Evolutionary conservation across 2,113 vertebrate genomes (phyloP), one percentile per base, ranked within the genome.

Genomic region (Chloropsis cyanopogon): DNA sequence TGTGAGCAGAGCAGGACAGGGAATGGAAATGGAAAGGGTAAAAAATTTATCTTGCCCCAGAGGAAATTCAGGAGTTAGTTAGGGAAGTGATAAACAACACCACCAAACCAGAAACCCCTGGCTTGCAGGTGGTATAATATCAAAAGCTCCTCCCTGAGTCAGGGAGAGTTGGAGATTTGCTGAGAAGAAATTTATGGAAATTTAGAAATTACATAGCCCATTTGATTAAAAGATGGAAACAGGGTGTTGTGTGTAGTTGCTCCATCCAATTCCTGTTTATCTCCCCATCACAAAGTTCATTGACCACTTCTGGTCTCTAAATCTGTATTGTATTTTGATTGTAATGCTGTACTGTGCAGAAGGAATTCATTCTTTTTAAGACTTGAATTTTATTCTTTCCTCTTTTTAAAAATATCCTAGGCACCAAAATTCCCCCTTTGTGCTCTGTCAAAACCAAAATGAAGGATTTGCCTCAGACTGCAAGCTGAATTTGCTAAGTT

Each of bases 311-410:
- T 71, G 82, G 9, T 81, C 17, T 86, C n/a, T 57, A 20, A 46
- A 56, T 22, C 39, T n/a, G 11, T 52, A 63, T 14, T 0, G 0
- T 54, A 11, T 63, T 90, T 85, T 2, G 4, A 10, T 39, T 59
- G 31, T 41, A 60, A 29, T 39, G 20, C 22, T 76, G 11, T 64
- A 69, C 57, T 3, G 2, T 70, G 24, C 41, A 50, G 31, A 77
- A 76, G n/a, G 12, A 80, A 56, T 20, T 39, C 8, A 11, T 84
- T 82, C 12, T 63, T 82, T 61, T 14, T 16, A 35, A 80, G 68
- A n/a, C 39, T 44, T 49, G 18, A 59, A 41, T 31, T 83, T 82
- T 29, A 56, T 50, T 56, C 28, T 82, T 82, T 86, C 37, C n/a
- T 86, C 53, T 71, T 46, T 44, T n/a, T 56, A 90, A 82, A 90